Conservation (phyloP, 2,113 vertebrate species). For the Zeus faber region DNA sequence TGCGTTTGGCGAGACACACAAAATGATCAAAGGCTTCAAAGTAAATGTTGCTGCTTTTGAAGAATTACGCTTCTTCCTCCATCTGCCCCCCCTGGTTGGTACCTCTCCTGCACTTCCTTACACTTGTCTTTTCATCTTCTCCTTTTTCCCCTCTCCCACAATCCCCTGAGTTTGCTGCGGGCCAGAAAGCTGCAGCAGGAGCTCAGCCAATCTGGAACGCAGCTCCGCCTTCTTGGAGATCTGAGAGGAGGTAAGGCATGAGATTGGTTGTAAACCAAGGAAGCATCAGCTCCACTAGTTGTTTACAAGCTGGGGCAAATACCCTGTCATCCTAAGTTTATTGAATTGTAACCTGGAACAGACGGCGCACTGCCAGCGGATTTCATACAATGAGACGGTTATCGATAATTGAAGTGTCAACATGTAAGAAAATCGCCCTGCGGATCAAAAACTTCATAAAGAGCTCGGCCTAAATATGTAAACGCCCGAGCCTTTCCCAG, state of each 20-base stretch:
- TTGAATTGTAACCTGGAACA: too few species aligned
- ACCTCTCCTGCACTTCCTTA: slow-evolving; percentile 71
- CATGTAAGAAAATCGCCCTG: neutral
- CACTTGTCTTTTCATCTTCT: slow-evolving; percentile 82
- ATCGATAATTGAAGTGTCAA: slow-evolving; percentile 23
- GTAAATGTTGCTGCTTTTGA: slow-evolving; percentile 67
- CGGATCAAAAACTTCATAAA: neutral
- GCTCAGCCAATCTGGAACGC: slow-evolving; percentile 80
- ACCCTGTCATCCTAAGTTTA: slow-evolving; percentile 1
- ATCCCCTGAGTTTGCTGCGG: slow-evolving; percentile 75
- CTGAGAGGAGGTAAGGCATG: slow-evolving; percentile 58
- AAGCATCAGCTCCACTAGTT: slow-evolving; percentile 54
- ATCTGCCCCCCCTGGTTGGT: slow-evolving; percentile 13
- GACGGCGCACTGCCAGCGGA: too few species aligned
- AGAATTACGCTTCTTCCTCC: slow-evolving; percentile 47
- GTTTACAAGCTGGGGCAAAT: slow-evolving; percentile 51
- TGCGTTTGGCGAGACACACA: slow-evolving; percentile 46
- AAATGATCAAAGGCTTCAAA: slow-evolving; percentile 64
- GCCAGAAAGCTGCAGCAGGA: slow-evolving; percentile 79
- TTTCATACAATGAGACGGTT: slow-evolving; percentile 43
- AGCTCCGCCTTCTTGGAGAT: slow-evolving; percentile 80
- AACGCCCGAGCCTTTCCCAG: neutral
- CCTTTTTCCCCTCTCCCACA: slow-evolving; percentile 70
- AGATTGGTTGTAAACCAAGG: slow-evolving; percentile 60
- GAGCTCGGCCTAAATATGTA: neutral